phyloP scores from a whole-genome alignment of 2,113 vertebrate species.

The Ahaetulla prasina region DNA sequence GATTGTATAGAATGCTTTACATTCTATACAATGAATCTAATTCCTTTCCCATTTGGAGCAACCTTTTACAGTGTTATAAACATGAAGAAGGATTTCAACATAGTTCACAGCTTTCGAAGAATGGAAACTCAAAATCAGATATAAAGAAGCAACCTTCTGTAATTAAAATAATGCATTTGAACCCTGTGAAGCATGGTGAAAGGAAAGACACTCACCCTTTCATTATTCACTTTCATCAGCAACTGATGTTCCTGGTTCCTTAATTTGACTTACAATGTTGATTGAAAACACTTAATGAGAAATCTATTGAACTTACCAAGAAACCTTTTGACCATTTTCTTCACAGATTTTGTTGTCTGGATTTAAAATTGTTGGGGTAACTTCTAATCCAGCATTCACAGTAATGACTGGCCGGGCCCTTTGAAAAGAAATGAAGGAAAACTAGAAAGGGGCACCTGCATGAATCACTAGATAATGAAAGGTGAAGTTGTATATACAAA shows the following conservation, averaged over 20 bases:
- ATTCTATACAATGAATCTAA: background rate
- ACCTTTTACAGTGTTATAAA: background rate
- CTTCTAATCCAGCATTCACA: constrained; percentile 85
- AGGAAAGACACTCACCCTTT: background rate
- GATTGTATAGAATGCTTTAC: too few relatives aligned
- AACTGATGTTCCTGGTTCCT: too few relatives aligned
- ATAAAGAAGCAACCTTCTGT: background rate
- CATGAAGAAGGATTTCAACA: background rate
- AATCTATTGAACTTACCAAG: constrained; percentile 77
- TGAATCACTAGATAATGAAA: background rate
- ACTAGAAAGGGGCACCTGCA: background rate
- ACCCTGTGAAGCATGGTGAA: background rate
- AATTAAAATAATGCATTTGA: background rate
- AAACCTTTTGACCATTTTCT: constrained; percentile 68
- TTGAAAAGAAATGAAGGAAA: constrained; percentile 33
- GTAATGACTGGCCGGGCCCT: constrained; percentile 93
- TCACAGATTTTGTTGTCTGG: constrained; percentile 84
- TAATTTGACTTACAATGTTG: background rate
- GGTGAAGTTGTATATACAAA: background rate
- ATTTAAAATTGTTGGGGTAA: constrained; percentile 90
- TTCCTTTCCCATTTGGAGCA: background rate
- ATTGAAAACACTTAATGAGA: background rate
- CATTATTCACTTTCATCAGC: background rate
- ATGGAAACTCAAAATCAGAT: background rate
- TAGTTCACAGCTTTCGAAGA: background rate